Evolutionary conservation across 2,113 vertebrate genomes (phyloP).

Genomic region (Gopherus flavomarginatus): DNA sequence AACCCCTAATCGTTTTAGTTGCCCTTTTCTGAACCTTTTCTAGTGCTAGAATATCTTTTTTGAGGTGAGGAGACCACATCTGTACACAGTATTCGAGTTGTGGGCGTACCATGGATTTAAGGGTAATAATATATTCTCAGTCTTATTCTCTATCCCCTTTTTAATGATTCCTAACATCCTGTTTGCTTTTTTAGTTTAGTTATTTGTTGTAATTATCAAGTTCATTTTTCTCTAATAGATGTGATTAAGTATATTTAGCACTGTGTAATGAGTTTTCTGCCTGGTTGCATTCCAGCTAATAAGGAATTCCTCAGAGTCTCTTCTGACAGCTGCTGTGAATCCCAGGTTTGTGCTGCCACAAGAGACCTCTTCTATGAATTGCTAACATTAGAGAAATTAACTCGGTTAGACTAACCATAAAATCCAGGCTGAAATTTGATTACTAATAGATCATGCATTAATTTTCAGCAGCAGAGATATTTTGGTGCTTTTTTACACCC

Average conservation of each 20-base stretch:
- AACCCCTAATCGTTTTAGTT: too few species aligned
- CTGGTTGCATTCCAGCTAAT: conserved; percentile 97
- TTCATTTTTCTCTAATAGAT: conserved; percentile 95
- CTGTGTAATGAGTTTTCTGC: conserved; percentile 99
- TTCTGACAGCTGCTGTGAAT: conserved; percentile 85
- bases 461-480: conserved; percentile 11
- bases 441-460: conserved; percentile 76
- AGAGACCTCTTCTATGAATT: conserved; percentile 79
- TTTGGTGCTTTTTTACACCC: not conserved
- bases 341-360: conserved; percentile 78
- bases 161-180: too few species aligned
- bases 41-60: too few species aligned
- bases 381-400: conserved; percentile 86
- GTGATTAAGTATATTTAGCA: conserved; percentile 98
- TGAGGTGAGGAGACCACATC: too few species aligned
- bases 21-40: too few species aligned
- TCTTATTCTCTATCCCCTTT: too few species aligned
- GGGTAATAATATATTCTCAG: too few species aligned
- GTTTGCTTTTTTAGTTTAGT: conserved; percentile 74
- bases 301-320: conserved; percentile 86
- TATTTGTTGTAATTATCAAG: conserved; percentile 94
- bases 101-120: too few species aligned
- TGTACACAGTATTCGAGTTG: too few species aligned
- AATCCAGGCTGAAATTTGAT: conserved; percentile 86
- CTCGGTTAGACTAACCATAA: conserved; percentile 85